phyloP scores from a whole-genome alignment of 2,888 invertebrate species.

The Oxytorus armatus region DNA sequence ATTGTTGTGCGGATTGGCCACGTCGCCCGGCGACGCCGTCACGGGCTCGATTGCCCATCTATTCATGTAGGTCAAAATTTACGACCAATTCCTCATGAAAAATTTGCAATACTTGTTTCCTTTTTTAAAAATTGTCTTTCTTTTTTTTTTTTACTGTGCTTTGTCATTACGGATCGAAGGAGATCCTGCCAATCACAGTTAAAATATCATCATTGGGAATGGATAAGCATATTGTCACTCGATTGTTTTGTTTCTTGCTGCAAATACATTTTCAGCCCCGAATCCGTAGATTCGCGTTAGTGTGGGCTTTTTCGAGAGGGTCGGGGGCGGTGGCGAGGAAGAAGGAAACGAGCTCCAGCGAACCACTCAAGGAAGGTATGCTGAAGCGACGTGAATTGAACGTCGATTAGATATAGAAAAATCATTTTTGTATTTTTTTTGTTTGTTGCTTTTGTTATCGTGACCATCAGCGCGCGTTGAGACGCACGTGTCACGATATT shows the following conservation, averaged over 20 bases:
- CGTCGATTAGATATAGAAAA: conserved; percentile 32
- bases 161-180: conserved; percentile 71
- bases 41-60: conserved; percentile 84
- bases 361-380: conserved; percentile 39
- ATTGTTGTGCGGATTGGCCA: conserved; percentile 83
- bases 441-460: conserved; percentile 15
- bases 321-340: not conserved
- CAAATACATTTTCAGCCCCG: conserved; percentile 27
- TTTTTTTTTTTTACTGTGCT: conserved; percentile 70
- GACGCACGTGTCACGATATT: conserved; percentile 17
- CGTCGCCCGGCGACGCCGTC: conserved; percentile 84
- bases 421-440: conserved; percentile 7
- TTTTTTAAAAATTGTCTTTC: conserved; percentile 13
- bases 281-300: conserved; percentile 46
- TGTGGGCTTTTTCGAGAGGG: conserved; percentile 24
- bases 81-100: conserved; percentile 81
- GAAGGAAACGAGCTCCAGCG: conserved; percentile 54
- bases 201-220: conserved; percentile 40
- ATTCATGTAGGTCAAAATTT: conserved; percentile 81
- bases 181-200: conserved; percentile 69
- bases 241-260: conserved; percentile 12
- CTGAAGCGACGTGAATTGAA: conserved; percentile 53
- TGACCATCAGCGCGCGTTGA: not conserved
- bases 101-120: conserved; percentile 69
- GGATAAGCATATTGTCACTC: conserved; percentile 50